These are phyloP conservation scores for Dasypogon diadema DNA, from an alignment of 2,888 invertebrate genomes.

Conservation along the genomic window DNA sequence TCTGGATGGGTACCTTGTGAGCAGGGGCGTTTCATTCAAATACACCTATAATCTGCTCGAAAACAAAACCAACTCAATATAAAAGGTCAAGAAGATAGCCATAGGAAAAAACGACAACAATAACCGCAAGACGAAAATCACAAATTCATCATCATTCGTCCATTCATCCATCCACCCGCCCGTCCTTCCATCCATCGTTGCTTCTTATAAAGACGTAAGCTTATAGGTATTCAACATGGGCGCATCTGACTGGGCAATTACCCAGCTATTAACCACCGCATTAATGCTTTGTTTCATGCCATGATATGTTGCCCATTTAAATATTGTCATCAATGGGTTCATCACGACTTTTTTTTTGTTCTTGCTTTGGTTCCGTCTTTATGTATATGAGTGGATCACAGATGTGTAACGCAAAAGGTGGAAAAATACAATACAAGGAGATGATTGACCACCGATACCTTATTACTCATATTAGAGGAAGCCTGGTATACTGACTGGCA, in stretches of 20 bases:
- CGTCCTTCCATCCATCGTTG: too few species aligned
- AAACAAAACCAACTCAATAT: too few species aligned
- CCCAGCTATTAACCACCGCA: too few species aligned
- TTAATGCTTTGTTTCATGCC: too few species aligned
- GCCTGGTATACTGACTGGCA: not conserved
- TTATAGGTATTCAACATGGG: not conserved
- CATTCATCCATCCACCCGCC: too few species aligned
- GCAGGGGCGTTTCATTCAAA: not conserved
- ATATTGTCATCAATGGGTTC: slow-evolving; percentile 1
- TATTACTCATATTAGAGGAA: too few species aligned
- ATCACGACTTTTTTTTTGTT: not conserved
- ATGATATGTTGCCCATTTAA: not conserved
- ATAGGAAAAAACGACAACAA: too few species aligned
- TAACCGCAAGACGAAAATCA: not conserved
- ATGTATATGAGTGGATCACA: too few species aligned
- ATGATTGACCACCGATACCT: too few species aligned
- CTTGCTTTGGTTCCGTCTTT: not conserved
- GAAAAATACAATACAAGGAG: too few species aligned
- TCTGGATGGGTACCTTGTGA: not conserved
- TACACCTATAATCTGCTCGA: not conserved
- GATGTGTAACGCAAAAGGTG: too few species aligned
- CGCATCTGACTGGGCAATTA: slow-evolving; percentile 26
- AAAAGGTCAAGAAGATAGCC: not conserved
- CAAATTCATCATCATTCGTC: not conserved
- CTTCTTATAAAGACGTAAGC: too few species aligned